These are phyloP conservation scores for Sclerurus mexicanus DNA, from an alignment of 2,113 vertebrate genomes.

Conservation along the genomic window DNA sequence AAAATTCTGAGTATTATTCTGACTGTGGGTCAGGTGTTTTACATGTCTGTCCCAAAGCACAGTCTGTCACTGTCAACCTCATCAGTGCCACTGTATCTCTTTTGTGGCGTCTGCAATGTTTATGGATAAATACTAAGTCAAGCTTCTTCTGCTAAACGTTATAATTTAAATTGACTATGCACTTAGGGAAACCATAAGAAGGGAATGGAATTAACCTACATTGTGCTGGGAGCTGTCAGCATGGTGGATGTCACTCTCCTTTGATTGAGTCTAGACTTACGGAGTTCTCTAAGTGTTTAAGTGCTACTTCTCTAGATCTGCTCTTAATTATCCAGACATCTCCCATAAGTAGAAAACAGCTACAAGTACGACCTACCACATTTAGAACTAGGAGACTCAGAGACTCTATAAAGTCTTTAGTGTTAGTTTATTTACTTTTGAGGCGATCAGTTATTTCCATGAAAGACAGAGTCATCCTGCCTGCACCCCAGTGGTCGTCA, in stretches of 20 bases:
- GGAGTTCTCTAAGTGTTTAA: not conserved
- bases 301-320: not conserved
- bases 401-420: not conserved
- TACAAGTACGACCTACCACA: not conserved
- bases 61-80: not conserved
- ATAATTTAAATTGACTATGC: not conserved
- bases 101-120: not conserved
- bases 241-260: not conserved
- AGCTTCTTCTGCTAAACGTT: not conserved
- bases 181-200: not conserved
- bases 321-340: not conserved
- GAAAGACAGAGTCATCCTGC: not conserved
- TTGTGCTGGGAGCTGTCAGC: not conserved
- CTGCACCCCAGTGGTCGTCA: accelerated
- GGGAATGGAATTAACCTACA: not conserved
- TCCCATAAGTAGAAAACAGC: not conserved
- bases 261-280: not conserved
- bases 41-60: not conserved
- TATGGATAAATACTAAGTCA: not conserved
- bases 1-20: not conserved
- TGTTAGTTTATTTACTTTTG: not conserved
- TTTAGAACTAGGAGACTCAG: not conserved
- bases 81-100: not conserved
- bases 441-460: not conserved
- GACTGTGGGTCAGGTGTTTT: not conserved